A percentile compares a stretch with the other conserved stretches of the same genome.
phyloP scores from a whole-genome alignment of 2,888 invertebrate genomes.

The Galerucella pusilla region DNA sequence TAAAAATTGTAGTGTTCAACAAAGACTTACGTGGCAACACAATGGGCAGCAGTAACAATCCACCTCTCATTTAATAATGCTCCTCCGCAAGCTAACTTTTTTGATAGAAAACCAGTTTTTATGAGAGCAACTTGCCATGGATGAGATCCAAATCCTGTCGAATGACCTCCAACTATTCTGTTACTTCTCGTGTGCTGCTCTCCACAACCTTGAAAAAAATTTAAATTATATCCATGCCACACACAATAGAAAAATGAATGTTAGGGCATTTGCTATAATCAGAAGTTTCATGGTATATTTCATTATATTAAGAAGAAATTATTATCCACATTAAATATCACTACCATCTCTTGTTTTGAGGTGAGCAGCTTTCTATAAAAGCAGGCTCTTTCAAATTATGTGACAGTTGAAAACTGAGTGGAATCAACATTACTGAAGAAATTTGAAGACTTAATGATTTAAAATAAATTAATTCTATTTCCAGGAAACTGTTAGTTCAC shows the following conservation, averaged over 20 bases:
- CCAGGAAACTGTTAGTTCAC: no score
- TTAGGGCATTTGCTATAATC: neutral
- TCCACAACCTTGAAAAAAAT: slow-evolving; percentile 81
- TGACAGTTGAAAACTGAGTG: no score
- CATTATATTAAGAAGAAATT: no score
- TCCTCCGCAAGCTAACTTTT: slow-evolving; percentile 92
- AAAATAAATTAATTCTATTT: no score
- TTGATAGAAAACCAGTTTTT: slow-evolving; percentile 89
- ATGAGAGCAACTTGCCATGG: slow-evolving; percentile 96
- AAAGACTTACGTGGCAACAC: slow-evolving; percentile 85
- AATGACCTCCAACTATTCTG: slow-evolving; percentile 91
- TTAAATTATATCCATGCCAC: neutral
- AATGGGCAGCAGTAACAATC: slow-evolving; percentile 94
- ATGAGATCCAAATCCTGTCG: slow-evolving; percentile 89
- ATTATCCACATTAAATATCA: no score
- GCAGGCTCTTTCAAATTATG: no score
- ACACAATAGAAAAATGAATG: neutral
- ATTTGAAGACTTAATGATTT: no score
- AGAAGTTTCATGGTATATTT: neutral
- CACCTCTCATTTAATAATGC: slow-evolving; percentile 89
- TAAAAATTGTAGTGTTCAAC: neutral
- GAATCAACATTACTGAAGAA: no score
- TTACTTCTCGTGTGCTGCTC: slow-evolving; percentile 89
- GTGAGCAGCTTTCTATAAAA: no score
- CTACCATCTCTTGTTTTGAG: no score